A percentile compares a stretch with the other conserved stretches of the same genome.
phyloP scores from a whole-genome alignment of 2,888 invertebrate species.

The Ectemnius lituratus region DNA sequence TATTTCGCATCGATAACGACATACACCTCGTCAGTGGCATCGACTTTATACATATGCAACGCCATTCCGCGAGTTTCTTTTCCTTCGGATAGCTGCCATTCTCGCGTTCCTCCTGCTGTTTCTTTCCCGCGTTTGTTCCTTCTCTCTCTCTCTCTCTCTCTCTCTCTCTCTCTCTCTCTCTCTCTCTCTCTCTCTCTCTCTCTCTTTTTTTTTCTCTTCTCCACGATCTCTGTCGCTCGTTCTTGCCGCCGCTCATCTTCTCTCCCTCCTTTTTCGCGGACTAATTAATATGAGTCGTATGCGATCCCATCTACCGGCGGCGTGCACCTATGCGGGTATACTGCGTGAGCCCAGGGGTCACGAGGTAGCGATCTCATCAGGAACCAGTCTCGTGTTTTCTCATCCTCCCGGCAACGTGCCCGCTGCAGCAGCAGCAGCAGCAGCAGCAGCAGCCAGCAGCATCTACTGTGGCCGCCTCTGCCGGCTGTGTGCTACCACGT shows the following conservation, averaged over 20 bases:
- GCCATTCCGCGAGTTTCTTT: slow-evolving; percentile 36
- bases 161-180: slow-evolving; percentile 3
- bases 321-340: slow-evolving; percentile 38
- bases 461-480: too few species aligned
- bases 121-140: background rate
- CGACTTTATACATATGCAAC: slow-evolving; percentile 41
- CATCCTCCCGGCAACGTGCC: slow-evolving; percentile 5
- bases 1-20: slow-evolving; percentile 53
- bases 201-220: background rate
- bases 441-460: background rate
- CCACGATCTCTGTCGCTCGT: too few species aligned
- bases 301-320: slow-evolving; percentile 40
- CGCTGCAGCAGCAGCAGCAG: background rate
- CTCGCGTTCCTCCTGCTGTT: background rate
- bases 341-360: slow-evolving; percentile 11
- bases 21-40: slow-evolving; percentile 25
- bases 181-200: slow-evolving; percentile 3
- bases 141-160: slow-evolving; percentile 5
- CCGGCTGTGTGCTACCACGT: too few species aligned
- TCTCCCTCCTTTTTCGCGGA: slow-evolving; percentile 29
- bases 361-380: slow-evolving; percentile 41
- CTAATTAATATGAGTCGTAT: slow-evolving; percentile 45
- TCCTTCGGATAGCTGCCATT: background rate
- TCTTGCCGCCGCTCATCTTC: background rate
- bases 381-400: slow-evolving; percentile 33